Base-by-base conservation (phyloP, 2,797 vertebrate species). In the Pseudomugil tenellus region DNA sequence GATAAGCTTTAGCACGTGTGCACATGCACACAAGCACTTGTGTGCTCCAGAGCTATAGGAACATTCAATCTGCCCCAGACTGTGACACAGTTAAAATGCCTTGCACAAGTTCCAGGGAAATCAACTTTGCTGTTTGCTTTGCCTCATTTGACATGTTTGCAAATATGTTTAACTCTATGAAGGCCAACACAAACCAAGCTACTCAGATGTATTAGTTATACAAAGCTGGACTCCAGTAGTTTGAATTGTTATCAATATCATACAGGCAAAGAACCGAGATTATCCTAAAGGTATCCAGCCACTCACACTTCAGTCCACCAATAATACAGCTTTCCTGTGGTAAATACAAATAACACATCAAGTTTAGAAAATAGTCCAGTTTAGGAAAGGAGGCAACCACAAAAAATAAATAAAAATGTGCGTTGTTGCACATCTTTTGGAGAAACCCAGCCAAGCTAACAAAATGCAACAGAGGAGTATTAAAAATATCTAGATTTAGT, bases 1-100 rank as follows among this genome's bases (percentile, higher is more conserved):
- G 58, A 60, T 28, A 60, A 60, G 25, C 58, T 37, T 43, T 60
- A 60, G 19, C 25, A 60, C 41, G 12, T 28, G 16, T 26, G 16
- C 6, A 28, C 57, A 26, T 25, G 39, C 16, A 37, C 23, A 53
- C 17, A 26, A 39, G 46, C 37, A 28, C 17, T n/a, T 19, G 11
- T n/a, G 23, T 23, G 8, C 41, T 46, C 41, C 17, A 46, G 2
- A 19, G 7, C 19, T 5, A 49, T 10, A 49, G 46, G 14, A 0
- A 6, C 23, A 26, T 23, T 25, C 23, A 25, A 4, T n/a, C n/a
- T n/a, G n/a, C n/a, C n/a, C n/a, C n/a, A n/a, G n/a, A n/a, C n/a
- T n/a, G n/a, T n/a, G n/a, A n/a, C n/a, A n/a, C n/a, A 46, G 41
- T n/a, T 48, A 48, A 8, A 46, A 3, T n/a, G n/a, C n/a, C 17